Evolutionary conservation across 1,140 invertebrate genomes (phyloP).

Genomic region (Ectropis grisescens): DNA sequence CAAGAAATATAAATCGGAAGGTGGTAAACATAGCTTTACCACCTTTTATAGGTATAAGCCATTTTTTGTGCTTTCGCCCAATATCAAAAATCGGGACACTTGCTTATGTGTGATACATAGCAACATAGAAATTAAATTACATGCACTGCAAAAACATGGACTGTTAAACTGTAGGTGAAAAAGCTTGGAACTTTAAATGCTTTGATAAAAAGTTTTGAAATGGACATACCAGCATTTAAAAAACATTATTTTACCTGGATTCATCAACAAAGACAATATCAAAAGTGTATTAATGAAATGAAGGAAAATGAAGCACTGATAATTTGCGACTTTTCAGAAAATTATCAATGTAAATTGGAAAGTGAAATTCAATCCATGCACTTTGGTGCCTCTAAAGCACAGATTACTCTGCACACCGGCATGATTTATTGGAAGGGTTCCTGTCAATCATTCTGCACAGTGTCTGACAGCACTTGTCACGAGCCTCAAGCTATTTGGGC

Average conservation of each 20-base stretch:
- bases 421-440: conserved; percentile 4
- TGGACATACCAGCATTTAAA: too few relatives aligned
- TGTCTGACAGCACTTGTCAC: conserved; percentile 4
- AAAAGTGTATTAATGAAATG: too few relatives aligned
- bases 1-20: conserved; percentile 7
- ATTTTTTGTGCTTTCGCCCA: conserved; percentile 1
- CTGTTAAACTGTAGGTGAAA: too few relatives aligned
- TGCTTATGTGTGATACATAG: conserved; percentile 3
- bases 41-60: conserved; percentile 1
- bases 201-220: too few relatives aligned
- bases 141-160: too few relatives aligned
- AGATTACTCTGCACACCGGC: conserved; percentile 9
- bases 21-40: conserved; percentile 1
- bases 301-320: too few relatives aligned
- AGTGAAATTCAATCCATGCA: conserved; percentile 11
- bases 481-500: conserved; percentile 9
- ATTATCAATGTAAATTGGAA: conserved; percentile 5
- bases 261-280: too few relatives aligned
- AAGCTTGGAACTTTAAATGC: too few relatives aligned
- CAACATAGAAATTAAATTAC: not conserved
- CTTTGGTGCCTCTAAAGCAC: conserved; percentile 5
- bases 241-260: too few relatives aligned
- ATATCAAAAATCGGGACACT: conserved; percentile 1
- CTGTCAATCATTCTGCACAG: conserved; percentile 5
- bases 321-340: conserved; percentile 10